phyloP scores from a whole-genome alignment of 2,797 vertebrate genomes.

The Iguana delicatissima region DNA sequence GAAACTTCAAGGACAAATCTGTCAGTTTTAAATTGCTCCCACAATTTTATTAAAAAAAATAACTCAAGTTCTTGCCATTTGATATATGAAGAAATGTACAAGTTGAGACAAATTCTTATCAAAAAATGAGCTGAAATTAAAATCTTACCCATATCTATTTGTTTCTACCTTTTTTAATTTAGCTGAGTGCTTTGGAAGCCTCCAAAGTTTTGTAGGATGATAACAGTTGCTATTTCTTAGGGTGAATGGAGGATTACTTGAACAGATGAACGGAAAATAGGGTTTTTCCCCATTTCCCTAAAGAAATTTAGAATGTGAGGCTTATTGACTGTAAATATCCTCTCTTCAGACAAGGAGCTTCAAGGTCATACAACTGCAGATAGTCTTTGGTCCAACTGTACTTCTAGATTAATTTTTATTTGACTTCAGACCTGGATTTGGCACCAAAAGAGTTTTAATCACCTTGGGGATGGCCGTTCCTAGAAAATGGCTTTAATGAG shows the following conservation, averaged over 20 bases:
- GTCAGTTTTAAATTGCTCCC: too few relatives aligned
- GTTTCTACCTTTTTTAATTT: background rate
- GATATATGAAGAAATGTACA: too few relatives aligned
- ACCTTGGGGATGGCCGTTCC: background rate
- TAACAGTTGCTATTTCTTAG: background rate
- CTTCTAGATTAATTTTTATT: background rate
- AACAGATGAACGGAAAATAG: background rate
- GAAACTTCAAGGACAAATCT: too few relatives aligned
- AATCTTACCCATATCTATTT: background rate
- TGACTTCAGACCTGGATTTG: background rate
- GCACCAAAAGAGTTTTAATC: background rate
- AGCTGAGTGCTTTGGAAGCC: background rate
- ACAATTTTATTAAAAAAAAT: too few relatives aligned
- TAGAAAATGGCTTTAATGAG: background rate
- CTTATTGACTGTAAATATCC: background rate
- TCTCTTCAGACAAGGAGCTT: background rate
- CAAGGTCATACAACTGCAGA: background rate
- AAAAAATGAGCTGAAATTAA: too few relatives aligned
- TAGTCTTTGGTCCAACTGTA: too few relatives aligned
- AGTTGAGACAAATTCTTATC: too few relatives aligned
- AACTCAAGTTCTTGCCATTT: too few relatives aligned
- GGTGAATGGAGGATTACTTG: too few relatives aligned
- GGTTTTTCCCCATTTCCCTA: background rate
- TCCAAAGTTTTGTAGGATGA: background rate
- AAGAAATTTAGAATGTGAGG: background rate